These are phyloP conservation scores for Porphyrio hochstetteri DNA, from an alignment of 2,113 vertebrate genomes.

Conservation along the genomic window DNA sequence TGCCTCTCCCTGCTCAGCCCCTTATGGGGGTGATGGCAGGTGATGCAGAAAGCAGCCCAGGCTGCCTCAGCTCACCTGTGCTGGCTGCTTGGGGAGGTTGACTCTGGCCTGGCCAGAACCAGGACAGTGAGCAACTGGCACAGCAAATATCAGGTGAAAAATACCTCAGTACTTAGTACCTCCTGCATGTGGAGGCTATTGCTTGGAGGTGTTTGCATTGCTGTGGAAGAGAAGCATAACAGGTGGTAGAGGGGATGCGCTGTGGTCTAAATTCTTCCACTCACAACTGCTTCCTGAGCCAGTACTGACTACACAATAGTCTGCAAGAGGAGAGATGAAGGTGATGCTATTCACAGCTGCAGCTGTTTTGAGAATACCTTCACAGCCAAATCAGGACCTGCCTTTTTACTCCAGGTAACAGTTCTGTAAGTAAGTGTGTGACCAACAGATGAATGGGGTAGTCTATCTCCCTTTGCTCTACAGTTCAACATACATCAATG, in stretches of 20 bases:
- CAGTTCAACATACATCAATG: not conserved
- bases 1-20: no score
- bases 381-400: not conserved
- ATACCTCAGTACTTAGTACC: not conserved
- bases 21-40: no score
- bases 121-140: not conserved
- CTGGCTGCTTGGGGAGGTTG: no score
- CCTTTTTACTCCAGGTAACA: not conserved
- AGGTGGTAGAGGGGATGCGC: not conserved
- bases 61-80: no score
- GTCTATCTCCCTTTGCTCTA: not conserved
- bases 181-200: accelerated
- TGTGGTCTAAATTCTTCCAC: not conserved
- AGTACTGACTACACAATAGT: not conserved
- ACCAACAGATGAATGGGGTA: not conserved
- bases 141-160: no score
- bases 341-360: not conserved
- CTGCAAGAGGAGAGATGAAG: not conserved
- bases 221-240: not conserved
- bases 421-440: not conserved
- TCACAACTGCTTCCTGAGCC: not conserved
- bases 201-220: not conserved
- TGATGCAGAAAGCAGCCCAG: no score
- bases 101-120: no score
- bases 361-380: not conserved